phyloP scores from a whole-genome alignment of 1,140 invertebrate genomes.

The Gonatopus flavifemur region DNA sequence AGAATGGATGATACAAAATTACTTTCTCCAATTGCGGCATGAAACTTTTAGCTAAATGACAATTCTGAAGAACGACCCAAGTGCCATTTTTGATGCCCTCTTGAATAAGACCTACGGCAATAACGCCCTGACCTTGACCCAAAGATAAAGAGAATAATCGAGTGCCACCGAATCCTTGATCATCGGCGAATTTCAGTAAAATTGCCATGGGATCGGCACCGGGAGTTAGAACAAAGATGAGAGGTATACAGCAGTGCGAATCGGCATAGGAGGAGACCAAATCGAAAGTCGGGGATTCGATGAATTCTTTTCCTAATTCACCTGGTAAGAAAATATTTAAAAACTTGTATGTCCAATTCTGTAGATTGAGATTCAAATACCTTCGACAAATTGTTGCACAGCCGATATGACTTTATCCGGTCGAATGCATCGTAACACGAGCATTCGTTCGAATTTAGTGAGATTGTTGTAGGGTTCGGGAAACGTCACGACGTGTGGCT shows the following conservation, averaged over 20 bases:
- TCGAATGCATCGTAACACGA: slow-evolving; percentile 80
- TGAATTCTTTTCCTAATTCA: slow-evolving; percentile 69
- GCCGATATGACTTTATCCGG: slow-evolving; percentile 88
- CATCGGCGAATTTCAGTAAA: slow-evolving; percentile 84
- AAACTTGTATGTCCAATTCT: too few relatives aligned
- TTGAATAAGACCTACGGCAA: slow-evolving; percentile 84
- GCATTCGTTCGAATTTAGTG: slow-evolving; percentile 74
- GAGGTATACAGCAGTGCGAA: slow-evolving; percentile 79
- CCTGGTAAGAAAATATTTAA: too few relatives aligned
- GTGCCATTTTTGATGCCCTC: slow-evolving; percentile 80
- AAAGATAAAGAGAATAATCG: slow-evolving; percentile 84
- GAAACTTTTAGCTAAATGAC: slow-evolving; percentile 91
- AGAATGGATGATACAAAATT: not conserved
- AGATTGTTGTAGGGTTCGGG: slow-evolving; percentile 75
- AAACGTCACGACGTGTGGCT: slow-evolving; percentile 70
- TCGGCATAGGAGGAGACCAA: slow-evolving; percentile 80
- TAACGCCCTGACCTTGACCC: slow-evolving; percentile 91
- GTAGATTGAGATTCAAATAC: too few relatives aligned
- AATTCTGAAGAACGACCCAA: slow-evolving; percentile 97
- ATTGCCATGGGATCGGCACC: slow-evolving; percentile 89
- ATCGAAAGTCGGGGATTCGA: slow-evolving; percentile 89
- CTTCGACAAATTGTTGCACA: slow-evolving; percentile 74
- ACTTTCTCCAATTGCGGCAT: slow-evolving; percentile 82
- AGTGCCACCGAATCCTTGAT: slow-evolving; percentile 82
- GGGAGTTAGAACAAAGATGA: slow-evolving; percentile 89